A percentile compares a stretch with the other conserved stretches of the same genome.
phyloP scores from a whole-genome alignment of 2,888 invertebrate species.

The Synergus umbraculus region DNA sequence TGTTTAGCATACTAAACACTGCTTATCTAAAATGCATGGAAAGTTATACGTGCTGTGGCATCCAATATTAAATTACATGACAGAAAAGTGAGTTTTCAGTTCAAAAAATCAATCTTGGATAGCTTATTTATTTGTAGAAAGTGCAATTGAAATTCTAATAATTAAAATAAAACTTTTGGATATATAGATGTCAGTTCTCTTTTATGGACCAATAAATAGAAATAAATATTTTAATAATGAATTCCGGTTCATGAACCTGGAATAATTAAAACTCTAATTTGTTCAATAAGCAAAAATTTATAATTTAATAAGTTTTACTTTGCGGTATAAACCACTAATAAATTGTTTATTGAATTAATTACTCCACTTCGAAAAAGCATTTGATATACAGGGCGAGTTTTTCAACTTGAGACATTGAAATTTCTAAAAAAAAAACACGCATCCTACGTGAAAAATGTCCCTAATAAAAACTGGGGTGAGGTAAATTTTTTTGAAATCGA shows the following conservation, averaged over 20 bases:
- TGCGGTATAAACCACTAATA: neutral
- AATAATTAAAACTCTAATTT: constrained; percentile 6
- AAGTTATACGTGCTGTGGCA: neutral
- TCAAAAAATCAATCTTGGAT: neutral
- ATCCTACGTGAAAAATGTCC: no score
- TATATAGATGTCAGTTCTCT: neutral
- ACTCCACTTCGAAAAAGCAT: neutral
- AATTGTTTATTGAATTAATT: neutral
- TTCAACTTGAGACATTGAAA: no score
- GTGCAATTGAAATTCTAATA: neutral
- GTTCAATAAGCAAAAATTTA: neutral
- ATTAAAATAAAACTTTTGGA: neutral
- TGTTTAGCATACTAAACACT: neutral
- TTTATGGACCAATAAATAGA: no score
- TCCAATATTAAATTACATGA: neutral
- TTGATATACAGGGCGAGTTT: no score
- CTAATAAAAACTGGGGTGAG: no score
- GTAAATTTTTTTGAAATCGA: no score
- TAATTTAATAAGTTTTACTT: neutral
- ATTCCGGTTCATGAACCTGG: neutral
- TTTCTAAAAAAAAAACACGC: no score
- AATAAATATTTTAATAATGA: neutral
- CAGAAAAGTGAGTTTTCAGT: neutral
- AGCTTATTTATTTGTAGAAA: neutral
- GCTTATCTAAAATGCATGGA: neutral